Percentiles rank a stretch among this genome's conserved stretches.
Conservation (phyloP, 2,113 vertebrate genomes). For the Rhabdornis inornatus region DNA sequence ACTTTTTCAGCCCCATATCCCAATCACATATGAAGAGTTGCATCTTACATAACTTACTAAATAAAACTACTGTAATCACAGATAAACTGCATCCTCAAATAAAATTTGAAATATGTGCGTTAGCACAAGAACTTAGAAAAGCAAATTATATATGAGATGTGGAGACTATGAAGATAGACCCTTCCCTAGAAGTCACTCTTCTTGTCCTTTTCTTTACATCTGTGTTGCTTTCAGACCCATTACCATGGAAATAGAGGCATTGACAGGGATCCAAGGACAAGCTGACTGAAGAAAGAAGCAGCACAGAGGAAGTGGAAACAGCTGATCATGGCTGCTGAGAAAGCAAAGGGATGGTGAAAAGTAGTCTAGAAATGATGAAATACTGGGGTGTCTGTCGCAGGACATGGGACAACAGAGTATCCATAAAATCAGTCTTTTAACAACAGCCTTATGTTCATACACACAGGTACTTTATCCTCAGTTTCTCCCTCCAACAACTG, state of each 20-base stretch:
- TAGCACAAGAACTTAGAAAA: background rate
- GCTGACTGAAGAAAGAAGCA: background rate
- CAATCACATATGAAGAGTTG: background rate
- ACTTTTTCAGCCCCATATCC: background rate
- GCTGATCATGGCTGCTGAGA: background rate
- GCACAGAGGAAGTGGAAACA: background rate
- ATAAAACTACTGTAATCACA: background rate
- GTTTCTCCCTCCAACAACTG: background rate
- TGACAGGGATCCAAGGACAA: background rate
- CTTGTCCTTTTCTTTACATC: background rate
- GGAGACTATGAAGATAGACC: background rate
- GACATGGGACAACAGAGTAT: background rate
- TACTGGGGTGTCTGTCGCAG: background rate
- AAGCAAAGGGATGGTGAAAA: background rate
- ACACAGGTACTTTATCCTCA: background rate
- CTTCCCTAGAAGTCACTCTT: background rate
- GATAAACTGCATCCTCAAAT: background rate
- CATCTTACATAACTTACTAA: background rate
- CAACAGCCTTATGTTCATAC: background rate
- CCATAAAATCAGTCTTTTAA: background rate
- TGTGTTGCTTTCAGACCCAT: background rate
- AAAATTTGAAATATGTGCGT: background rate
- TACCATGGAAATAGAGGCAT: background rate
- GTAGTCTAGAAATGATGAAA: background rate
- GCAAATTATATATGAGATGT: background rate